phyloP scores from a whole-genome alignment of 2,797 vertebrate genomes.

The Cyprinodon diabolis region DNA sequence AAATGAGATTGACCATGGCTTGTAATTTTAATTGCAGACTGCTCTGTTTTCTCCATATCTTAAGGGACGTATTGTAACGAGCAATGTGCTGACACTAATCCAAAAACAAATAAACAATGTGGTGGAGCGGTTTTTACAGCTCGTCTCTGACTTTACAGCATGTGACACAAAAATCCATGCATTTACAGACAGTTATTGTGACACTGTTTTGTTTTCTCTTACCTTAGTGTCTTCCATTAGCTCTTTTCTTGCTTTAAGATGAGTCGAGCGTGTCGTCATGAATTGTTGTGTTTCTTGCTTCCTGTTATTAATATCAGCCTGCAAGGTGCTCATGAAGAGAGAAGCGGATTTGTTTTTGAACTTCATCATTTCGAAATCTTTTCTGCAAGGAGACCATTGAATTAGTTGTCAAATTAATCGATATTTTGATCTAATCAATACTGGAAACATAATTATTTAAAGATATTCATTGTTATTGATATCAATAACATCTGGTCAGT shows the following conservation, averaged over 20 bases:
- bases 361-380: constrained; percentile 54
- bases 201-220: constrained; percentile 53
- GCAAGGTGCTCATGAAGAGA: constrained; percentile 74
- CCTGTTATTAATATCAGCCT: constrained; percentile 71
- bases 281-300: constrained; percentile 72
- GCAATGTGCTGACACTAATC: constrained; percentile 79
- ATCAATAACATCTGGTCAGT: too few relatives aligned
- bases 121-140: constrained; percentile 40
- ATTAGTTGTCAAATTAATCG: background rate
- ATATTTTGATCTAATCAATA: too few relatives aligned
- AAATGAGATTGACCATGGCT: constrained; percentile 81
- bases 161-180: constrained; percentile 56
- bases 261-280: constrained; percentile 58
- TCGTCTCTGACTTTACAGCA: constrained; percentile 54
- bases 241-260: constrained; percentile 70
- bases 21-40: constrained; percentile 82
- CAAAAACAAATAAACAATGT: constrained; percentile 77
- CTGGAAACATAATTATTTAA: too few relatives aligned
- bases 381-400: constrained; percentile 55
- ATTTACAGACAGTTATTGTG: constrained; percentile 50
- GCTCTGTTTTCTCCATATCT: constrained; percentile 75
- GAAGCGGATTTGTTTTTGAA: constrained; percentile 77
- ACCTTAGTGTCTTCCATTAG: constrained; percentile 75
- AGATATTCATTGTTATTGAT: too few relatives aligned
- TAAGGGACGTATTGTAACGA: constrained; percentile 75